Base-by-base conservation (phyloP, 2,888 invertebrate genomes). In the Schizaphis graminum region DNA sequence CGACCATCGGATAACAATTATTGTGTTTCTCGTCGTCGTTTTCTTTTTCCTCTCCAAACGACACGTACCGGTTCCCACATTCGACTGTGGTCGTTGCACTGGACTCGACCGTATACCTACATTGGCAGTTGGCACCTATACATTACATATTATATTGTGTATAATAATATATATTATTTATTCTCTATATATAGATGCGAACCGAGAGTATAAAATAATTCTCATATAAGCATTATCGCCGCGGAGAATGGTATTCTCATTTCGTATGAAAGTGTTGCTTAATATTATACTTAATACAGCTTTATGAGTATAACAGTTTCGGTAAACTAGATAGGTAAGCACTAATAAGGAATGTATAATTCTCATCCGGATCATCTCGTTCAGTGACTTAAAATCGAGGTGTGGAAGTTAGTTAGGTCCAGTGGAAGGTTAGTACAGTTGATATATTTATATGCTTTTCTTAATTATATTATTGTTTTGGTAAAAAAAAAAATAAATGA, bases 1-100 rank as follows among this genome's bases (percentile, higher is more conserved):
- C 91, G 56, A 88, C 92, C 87, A 92, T 92, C 92, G 92, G 92
- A 92, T 92, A 92, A 92, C 92, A 92, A 92, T 92, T 92, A 92
- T 92, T 88, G 92, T 92, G 92, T 92, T 88, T 53, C 92, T 88
- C 88, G 87, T 67, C 44, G 92, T 49, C 44, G 67, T 88, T 88
- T n/a, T 57, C 53, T 47, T 91, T 41, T 85, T 56, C 67, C 67
- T 67, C 61, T 67, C 92, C 88, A 41, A 67, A 92, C 86, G 86
- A 92, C 92, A 61, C 91, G 88, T 88, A 92, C 92, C 67, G 88
- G 92, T 92, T 92, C 88, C 92, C 92, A 92, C 86, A 85, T 87
- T 86, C 92, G 92, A 92, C 49, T 53, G 92, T 92, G 88, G 92
- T 88, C 92, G 92, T 92, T 92, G 92, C 92, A 92, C 92, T 26